phyloP scores from a whole-genome alignment of 2,113 vertebrate species.

The Anguilla japonica region DNA sequence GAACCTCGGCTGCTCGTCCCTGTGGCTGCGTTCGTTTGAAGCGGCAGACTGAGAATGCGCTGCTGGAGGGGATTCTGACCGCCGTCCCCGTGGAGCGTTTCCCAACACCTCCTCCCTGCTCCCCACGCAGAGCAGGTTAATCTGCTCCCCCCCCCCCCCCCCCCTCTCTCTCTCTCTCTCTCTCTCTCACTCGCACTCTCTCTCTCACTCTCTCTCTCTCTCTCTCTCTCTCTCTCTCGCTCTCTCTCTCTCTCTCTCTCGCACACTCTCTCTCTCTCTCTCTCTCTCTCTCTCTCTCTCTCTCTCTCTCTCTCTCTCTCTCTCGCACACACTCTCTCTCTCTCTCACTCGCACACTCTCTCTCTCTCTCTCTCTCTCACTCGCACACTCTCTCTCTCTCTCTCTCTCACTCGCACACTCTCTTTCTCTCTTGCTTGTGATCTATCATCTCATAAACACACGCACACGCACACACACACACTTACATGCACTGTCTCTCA shows the following conservation, averaged over 20 bases:
- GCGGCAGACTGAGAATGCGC: slow-evolving; percentile 74
- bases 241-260: slow-evolving; percentile 32
- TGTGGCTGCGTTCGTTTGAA: slow-evolving; percentile 73
- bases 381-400: slow-evolving; percentile 45
- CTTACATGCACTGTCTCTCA: slow-evolving; percentile 45
- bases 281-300: slow-evolving; percentile 35
- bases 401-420: not conserved
- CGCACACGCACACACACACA: not conserved
- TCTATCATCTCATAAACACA: slow-evolving; percentile 25
- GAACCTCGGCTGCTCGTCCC: slow-evolving; percentile 64
- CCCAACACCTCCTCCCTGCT: slow-evolving; percentile 55
- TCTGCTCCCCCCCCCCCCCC: slow-evolving; percentile 61
- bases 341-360: too few relatives aligned
- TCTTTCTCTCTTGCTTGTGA: not conserved
- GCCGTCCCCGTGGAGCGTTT: slow-evolving; percentile 65
- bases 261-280: not conserved
- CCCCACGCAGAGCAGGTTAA: slow-evolving; percentile 69
- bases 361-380: slow-evolving; percentile 37
- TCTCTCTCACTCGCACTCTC: slow-evolving; percentile 42
- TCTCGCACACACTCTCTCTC: slow-evolving; percentile 31
- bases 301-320: slow-evolving; percentile 43
- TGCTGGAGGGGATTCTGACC: slow-evolving; percentile 72
- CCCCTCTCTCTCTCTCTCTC: slow-evolving; percentile 43
- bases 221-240: slow-evolving; percentile 40
- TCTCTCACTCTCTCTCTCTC: not conserved